Evolutionary conservation across 2,888 invertebrate genomes (phyloP).

Genomic region (Ophioninae sp.): DNA sequence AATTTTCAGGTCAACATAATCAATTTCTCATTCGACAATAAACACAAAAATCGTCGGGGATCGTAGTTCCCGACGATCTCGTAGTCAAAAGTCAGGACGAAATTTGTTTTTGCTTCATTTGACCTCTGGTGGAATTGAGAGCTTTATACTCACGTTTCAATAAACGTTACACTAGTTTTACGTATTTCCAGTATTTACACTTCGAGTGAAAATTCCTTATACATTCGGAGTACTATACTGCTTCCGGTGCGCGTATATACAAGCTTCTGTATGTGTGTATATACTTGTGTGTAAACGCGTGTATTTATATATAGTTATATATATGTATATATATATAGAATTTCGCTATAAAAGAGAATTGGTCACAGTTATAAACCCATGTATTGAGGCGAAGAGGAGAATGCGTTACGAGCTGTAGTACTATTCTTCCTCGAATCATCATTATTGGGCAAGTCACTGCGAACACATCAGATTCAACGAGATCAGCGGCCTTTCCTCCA

Average conservation of each 20-base stretch:
- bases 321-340: conserved; percentile 45
- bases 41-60: not conserved
- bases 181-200: conserved; percentile 54
- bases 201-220: conserved; percentile 56
- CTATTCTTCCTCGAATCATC: conserved; percentile 76
- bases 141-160: conserved; percentile 25
- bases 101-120: not conserved
- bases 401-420: conserved; percentile 73
- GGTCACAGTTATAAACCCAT: conserved; percentile 77
- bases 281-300: conserved; percentile 1
- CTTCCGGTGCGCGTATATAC: not conserved
- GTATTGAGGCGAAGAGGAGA: conserved; percentile 79
- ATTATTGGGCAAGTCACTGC: conserved; percentile 75
- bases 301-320: conserved; percentile 4
- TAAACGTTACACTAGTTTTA: conserved; percentile 19
- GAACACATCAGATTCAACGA: conserved; percentile 57
- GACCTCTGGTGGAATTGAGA: conserved; percentile 38
- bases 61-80: not conserved
- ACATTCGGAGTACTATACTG: conserved; percentile 17
- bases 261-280: not conserved
- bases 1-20: conserved; percentile 30
- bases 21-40: conserved; percentile 9
- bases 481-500: conserved; percentile 16
- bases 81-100: not conserved
- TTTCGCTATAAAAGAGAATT: conserved; percentile 57